Evolutionary conservation across 1,140 invertebrate species (phyloP), one percentile per base, ranked within the genome.

Genomic region (Lanistes nyassanus): DNA sequence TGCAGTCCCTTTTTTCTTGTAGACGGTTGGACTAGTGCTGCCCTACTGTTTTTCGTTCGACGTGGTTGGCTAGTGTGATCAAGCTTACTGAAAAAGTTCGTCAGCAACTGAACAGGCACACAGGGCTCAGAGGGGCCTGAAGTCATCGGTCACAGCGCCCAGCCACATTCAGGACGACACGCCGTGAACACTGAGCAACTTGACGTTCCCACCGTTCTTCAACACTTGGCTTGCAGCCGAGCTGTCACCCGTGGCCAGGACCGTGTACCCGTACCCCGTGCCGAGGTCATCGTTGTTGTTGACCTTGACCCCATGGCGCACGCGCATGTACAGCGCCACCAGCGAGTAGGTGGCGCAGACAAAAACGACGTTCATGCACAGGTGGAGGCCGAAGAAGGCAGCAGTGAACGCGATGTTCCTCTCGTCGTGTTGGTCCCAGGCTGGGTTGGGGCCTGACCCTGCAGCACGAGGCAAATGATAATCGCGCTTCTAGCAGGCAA

Each of bases 331-430:
- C 21, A 60, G 23, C 19, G 70, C 70, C 1, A 26, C 60, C 31
- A 37, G 9, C 11, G 70, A 56, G 70, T 72, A 72, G 55, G 70
- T 36, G 16, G 56, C 55, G 34, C 34, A 23, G 34, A 7, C 26
- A 1, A 72, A 55, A 37, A 72, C 55, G 55, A 72, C 16, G 70
- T 62, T 72, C 19, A 72, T 37, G 36, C 70, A 72, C 11, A 72
- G 21, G 37, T 72, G 70, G 29, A 72, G 55, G 36, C 70, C 70
- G 36, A 72, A 72, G 70, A 72, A 58, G 56, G 56, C 70, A 6
- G 70, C 55, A 37, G 36, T 62, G 36, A 56, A 72, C 34, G 70
- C 56, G 4, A 60, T 37, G 56, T 72, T 72, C 2, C 70, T 29
- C 23, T 72, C 55, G 19, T 62, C 56, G 13, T 31, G 16, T 2